Evolutionary conservation across 2,888 invertebrate species (phyloP).

Genomic region (Orthosia gracilis): DNA sequence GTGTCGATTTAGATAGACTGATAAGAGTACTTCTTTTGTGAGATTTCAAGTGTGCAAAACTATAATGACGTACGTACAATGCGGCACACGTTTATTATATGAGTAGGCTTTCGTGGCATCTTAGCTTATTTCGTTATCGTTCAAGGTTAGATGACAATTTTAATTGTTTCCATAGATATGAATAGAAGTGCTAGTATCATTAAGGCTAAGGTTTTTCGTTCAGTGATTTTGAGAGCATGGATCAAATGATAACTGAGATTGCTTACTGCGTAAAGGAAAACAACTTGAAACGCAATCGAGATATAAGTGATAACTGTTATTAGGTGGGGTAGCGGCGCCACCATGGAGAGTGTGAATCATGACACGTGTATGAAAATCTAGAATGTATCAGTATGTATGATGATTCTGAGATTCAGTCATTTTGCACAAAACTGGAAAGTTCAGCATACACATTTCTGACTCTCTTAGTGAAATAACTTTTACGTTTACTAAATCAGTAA

Average conservation of each 20-base stretch:
- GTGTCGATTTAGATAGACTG: constrained; percentile 47
- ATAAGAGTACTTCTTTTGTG: constrained; percentile 50
- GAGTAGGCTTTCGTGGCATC: background rate
- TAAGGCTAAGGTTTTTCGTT: constrained; percentile 13
- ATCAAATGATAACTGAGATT: constrained; percentile 42
- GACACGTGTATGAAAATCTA: no score
- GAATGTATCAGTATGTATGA: background rate
- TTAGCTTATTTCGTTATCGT: constrained; percentile 26
- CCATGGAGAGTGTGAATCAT: background rate
- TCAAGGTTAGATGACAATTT: constrained; percentile 28
- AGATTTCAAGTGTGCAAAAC: constrained; percentile 33
- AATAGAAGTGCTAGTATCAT: constrained; percentile 29
- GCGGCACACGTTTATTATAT: constrained; percentile 11
- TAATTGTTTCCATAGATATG: constrained; percentile 26
- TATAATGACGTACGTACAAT: constrained; percentile 22
- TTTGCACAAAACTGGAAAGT: no score
- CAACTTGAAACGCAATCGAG: constrained; percentile 15
- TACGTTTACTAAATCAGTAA: background rate
- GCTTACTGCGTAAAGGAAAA: constrained; percentile 17
- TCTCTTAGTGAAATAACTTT: background rate
- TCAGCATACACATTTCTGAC: background rate
- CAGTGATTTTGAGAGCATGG: constrained; percentile 34
- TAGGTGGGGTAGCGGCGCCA: background rate
- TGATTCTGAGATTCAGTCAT: background rate
- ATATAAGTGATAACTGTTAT: background rate